phyloP scores from a whole-genome alignment of 2,888 invertebrate species.

The Thecocarcelia acutangulata region DNA sequence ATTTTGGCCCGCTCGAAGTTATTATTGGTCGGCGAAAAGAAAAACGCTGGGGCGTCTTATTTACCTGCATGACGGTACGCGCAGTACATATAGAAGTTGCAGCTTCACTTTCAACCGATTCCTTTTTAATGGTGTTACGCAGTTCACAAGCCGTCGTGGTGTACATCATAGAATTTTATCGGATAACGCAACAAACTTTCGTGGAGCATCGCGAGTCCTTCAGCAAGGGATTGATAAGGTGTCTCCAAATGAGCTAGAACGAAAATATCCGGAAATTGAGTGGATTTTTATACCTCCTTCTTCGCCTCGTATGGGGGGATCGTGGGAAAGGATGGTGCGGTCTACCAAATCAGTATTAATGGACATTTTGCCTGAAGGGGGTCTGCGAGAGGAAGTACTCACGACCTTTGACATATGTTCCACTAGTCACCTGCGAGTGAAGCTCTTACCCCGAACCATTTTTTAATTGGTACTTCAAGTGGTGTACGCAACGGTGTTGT shows the following conservation, averaged over 20 bases:
- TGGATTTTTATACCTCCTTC: slow-evolving; percentile 49
- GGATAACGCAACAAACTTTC: slow-evolving; percentile 67
- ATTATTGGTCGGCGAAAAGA: slow-evolving; percentile 48
- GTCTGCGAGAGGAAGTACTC: slow-evolving; percentile 58
- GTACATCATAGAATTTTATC: slow-evolving; percentile 43
- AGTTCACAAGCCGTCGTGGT: slow-evolving; percentile 55
- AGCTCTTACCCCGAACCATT: slow-evolving; percentile 61
- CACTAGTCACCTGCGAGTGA: slow-evolving; percentile 53
- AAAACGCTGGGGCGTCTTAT: slow-evolving; percentile 52
- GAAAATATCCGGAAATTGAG: slow-evolving; percentile 45
- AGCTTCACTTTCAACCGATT: slow-evolving; percentile 25
- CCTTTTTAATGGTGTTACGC: too few relatives aligned
- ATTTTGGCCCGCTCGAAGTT: slow-evolving; percentile 57
- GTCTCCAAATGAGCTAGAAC: slow-evolving; percentile 34
- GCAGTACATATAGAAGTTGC: slow-evolving; percentile 52
- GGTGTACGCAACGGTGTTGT: slow-evolving; percentile 46
- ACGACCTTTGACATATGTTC: slow-evolving; percentile 53
- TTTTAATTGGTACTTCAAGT: slow-evolving; percentile 54
- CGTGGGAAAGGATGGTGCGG: slow-evolving; percentile 67
- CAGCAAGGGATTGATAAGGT: slow-evolving; percentile 34
- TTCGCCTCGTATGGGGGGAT: slow-evolving; percentile 64
- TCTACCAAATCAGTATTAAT: slow-evolving; percentile 62
- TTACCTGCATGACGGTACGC: slow-evolving; percentile 62
- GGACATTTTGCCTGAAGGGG: slow-evolving; percentile 41
- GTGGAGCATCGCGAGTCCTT: slow-evolving; percentile 40